A percentile compares a stretch with the other conserved stretches of the same genome.
Evolutionary conservation across 2,888 invertebrate species (phyloP).

Genomic region (Drosophila ustulata): DNA sequence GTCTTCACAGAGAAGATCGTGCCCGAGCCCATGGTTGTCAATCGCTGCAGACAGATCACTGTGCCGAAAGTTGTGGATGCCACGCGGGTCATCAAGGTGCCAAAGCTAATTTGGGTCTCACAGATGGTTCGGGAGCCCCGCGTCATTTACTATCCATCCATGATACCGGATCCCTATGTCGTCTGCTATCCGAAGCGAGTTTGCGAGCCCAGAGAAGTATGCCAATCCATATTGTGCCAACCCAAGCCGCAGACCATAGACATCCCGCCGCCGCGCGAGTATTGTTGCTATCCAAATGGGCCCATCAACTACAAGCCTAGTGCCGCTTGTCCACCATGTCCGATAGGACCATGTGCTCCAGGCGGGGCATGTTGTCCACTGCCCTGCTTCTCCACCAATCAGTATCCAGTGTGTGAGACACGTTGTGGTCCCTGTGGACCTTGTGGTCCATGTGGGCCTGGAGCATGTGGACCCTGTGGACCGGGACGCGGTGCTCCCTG

Average conservation of each 20-base stretch:
- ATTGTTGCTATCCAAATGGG: background rate
- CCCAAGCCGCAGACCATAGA: background rate
- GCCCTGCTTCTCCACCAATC: background rate
- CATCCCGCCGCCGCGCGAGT: slow-evolving; percentile 1
- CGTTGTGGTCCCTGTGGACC: background rate
- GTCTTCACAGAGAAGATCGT: background rate
- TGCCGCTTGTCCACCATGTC: background rate
- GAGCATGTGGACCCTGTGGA: background rate
- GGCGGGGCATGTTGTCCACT: background rate
- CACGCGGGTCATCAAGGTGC: background rate
- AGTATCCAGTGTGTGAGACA: background rate
- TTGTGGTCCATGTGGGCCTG: background rate
- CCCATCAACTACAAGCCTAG: background rate
- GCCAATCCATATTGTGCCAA: background rate
- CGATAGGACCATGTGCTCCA: background rate
- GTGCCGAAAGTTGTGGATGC: background rate
- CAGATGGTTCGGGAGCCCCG: background rate
- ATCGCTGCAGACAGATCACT: slow-evolving; percentile 1
- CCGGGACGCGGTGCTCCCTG: background rate
- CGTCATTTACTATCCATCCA: background rate
- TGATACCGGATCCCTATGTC: slow-evolving; percentile 1
- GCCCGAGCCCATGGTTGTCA: background rate
- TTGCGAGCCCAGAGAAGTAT: background rate
- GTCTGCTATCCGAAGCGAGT: background rate
- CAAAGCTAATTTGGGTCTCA: background rate